Evolutionary conservation across 2,888 invertebrate species (phyloP).

Genomic region (Cylloceria caligata): DNA sequence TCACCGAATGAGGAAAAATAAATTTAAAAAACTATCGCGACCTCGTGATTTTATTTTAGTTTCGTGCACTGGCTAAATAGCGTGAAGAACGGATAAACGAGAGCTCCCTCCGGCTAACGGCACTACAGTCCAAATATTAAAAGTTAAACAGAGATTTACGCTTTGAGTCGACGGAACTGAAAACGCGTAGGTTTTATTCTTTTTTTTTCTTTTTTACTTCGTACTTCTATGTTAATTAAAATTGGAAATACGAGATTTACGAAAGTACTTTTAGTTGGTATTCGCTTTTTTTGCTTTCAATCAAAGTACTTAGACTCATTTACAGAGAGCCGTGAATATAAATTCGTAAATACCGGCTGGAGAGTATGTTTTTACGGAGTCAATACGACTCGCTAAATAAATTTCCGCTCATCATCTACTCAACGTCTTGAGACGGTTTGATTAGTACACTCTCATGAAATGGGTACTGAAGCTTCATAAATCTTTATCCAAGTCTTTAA

Average conservation of each 20-base stretch:
- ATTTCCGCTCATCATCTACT: neutral
- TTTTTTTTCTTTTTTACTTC: neutral
- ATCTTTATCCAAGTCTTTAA: neutral
- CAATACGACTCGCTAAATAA: neutral
- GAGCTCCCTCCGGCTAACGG: slow-evolving; percentile 31
- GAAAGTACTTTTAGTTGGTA: neutral
- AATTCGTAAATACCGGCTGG: neutral
- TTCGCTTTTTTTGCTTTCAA: neutral
- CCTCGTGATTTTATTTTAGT: neutral
- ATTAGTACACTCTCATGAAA: neutral
- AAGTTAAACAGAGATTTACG: slow-evolving; percentile 23
- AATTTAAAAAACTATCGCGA: slow-evolving; percentile 3
- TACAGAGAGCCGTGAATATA: neutral
- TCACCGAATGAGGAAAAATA: slow-evolving; percentile 21
- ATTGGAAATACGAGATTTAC: slow-evolving; percentile 6
- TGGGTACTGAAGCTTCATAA: neutral
- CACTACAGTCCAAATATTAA: slow-evolving; percentile 37
- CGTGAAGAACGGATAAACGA: slow-evolving; percentile 34
- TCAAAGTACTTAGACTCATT: neutral
- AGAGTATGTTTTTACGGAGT: neutral
- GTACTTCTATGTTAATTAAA: neutral
- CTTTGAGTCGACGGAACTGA: neutral
- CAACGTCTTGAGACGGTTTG: neutral
- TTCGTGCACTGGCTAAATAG: slow-evolving; percentile 21
- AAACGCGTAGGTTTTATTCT: neutral